Evolutionary conservation across 2,888 invertebrate genomes (phyloP), one percentile per base, ranked within the genome.

Genomic region (Chelonus formosanus): DNA sequence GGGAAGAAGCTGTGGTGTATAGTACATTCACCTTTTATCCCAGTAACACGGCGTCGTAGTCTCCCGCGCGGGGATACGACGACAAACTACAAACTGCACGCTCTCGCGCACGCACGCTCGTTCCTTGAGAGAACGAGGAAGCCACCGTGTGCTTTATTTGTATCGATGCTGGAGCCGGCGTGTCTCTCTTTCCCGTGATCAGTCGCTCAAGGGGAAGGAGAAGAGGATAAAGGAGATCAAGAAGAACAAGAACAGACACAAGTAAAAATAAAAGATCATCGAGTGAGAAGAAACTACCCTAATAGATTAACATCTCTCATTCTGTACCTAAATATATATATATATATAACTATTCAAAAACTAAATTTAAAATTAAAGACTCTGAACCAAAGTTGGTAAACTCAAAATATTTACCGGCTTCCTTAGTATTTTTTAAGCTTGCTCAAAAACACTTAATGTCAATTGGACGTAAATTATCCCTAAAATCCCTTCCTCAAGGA

Each of bases 21-120:
- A 79, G 83, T 82, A 60, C 83, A 78, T 84, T 84, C 83, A 84
- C 83, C 83, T 84, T 83, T 84, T 84, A 84, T 84, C 83, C 83
- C 81, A 84, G 82, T 84, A 83, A 83, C 82, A 83, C 82, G 78
- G 80, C 83, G 80, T 80, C 78, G 77, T 76, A 77, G 77, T 78
- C 78, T 74, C 75, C 74, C 75, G 77, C 76, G 75, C 65, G 53
- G 50, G 58, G 50, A 45, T 47, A 70, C 75, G 73, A 74, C 76
- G 77, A 78, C 78, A 77, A 78, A 76, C 76, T 76, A 76, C 53
- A 63, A 76, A 79, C 78, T 79, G 76, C 79, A 77, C 75, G 74
- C 71, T 74, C 73, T 73, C 74, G 35, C 35, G 63, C 67, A 62
- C 68, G 48, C 65, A 59, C 62, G 63, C 68, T 57, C 61, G 65